Conservation (phyloP, 2,888 invertebrate species). For the Priocnemis perturbator region DNA sequence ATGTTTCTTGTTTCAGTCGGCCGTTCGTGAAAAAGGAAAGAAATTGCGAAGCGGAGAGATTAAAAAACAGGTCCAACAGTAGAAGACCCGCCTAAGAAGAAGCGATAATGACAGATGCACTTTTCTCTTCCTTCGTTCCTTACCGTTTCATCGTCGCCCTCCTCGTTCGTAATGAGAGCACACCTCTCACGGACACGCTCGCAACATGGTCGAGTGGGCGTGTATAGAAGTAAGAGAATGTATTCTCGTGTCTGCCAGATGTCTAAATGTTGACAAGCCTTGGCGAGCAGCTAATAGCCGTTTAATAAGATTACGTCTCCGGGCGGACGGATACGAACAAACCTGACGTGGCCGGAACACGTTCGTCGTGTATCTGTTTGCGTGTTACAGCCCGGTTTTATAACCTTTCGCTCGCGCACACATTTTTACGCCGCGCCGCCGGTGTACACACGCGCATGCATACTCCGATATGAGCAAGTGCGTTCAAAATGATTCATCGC, state of each 20-base stretch:
- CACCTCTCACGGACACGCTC: conserved; percentile 21
- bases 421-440: too few species aligned
- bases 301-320: conserved; percentile 74
- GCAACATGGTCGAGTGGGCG: not conserved
- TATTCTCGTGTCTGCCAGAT: conserved; percentile 72
- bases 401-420: conserved; percentile 45
- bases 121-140: too few species aligned
- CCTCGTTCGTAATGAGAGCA: conserved; percentile 18
- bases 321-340: conserved; percentile 54
- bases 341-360: conserved; percentile 71
- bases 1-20: too few species aligned
- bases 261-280: conserved; percentile 74
- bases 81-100: too few species aligned
- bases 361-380: conserved; percentile 39
- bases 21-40: too few species aligned
- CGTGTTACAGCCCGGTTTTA: conserved; percentile 63
- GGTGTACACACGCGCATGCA: too few species aligned
- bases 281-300: conserved; percentile 73
- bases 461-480: too few species aligned
- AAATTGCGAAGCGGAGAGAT: too few species aligned
- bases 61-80: too few species aligned
- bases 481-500: too few species aligned
- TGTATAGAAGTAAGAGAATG: conserved; percentile 64
- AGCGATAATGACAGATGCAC: too few species aligned
- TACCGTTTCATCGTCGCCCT: conserved; percentile 7